Evolutionary conservation across 2,888 invertebrate genomes (phyloP).

Genomic region (Hirtodrosophila duncani): DNA sequence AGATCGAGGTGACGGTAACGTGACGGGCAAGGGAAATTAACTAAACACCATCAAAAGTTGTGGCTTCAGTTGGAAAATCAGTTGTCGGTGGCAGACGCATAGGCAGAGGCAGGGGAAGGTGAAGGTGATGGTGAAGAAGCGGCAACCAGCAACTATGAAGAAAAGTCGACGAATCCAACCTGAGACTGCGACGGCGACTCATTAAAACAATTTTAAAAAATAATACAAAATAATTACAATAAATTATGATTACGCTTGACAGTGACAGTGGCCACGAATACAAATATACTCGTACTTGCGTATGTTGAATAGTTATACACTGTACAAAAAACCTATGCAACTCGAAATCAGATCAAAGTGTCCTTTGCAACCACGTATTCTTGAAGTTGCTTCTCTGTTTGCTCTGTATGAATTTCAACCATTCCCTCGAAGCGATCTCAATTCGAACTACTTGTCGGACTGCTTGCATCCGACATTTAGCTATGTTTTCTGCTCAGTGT

Average conservation of each 20-base stretch:
- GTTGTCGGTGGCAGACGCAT: constrained; percentile 47
- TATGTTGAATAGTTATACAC: too few species aligned
- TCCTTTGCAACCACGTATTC: too few species aligned
- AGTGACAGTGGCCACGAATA: constrained; percentile 66
- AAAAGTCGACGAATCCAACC: constrained; percentile 10
- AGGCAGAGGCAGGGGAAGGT: constrained; percentile 24
- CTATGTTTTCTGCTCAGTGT: neutral
- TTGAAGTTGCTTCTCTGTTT: too few species aligned
- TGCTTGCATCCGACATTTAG: too few species aligned
- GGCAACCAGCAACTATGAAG: constrained; percentile 2
- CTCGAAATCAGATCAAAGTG: too few species aligned
- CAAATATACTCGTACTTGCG: too few species aligned
- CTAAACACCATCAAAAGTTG: constrained; percentile 39
- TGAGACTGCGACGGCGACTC: constrained; percentile 54
- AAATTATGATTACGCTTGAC: constrained; percentile 74
- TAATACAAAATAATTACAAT: constrained; percentile 75
- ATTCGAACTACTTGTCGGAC: too few species aligned
- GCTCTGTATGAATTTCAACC: too few species aligned
- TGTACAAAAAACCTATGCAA: too few species aligned
- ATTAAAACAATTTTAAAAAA: constrained; percentile 73
- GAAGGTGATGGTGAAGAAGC: constrained; percentile 15
- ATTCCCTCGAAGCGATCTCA: too few species aligned
- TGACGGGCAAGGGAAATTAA: constrained; percentile 47
- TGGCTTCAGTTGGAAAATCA: constrained; percentile 36
- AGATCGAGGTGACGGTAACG: constrained; percentile 65